Percentiles rank a stretch among this genome's conserved stretches.
phyloP scores from a whole-genome alignment of 2,797 vertebrate species.

The Rhinophrynus dorsalis region DNA sequence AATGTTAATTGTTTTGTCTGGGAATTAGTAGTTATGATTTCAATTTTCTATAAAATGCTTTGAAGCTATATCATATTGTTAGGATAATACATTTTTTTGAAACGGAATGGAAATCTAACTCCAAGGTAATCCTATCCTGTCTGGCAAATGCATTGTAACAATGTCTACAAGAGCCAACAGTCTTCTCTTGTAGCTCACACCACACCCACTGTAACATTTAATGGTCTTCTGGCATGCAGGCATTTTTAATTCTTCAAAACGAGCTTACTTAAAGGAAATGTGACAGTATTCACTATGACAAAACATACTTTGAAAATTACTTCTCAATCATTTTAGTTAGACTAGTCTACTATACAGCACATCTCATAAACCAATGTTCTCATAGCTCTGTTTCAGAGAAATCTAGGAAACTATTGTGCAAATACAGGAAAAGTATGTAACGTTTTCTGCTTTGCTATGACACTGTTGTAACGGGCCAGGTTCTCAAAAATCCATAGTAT shows the following conservation, averaged over 20 bases:
- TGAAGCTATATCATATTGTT: conserved; percentile 30
- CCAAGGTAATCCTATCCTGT: conserved; percentile 32
- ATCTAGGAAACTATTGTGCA: not conserved
- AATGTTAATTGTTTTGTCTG: conserved; percentile 21
- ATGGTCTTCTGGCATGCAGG: conserved; percentile 6
- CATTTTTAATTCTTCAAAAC: not conserved
- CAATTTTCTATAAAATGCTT: not conserved
- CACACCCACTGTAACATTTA: conserved; percentile 34
- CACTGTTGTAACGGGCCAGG: too few relatives aligned
- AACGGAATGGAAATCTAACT: conserved; percentile 22
- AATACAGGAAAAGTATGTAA: too few relatives aligned
- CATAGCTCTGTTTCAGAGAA: not conserved
- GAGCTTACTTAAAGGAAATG: not conserved
- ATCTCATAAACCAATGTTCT: not conserved
- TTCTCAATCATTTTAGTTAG: too few relatives aligned
- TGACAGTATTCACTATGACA: not conserved
- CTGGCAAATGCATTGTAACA: conserved; percentile 25
- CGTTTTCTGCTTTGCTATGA: too few relatives aligned
- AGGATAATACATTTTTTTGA: conserved; percentile 12
- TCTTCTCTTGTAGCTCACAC: conserved; percentile 24
- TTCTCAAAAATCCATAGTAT: too few relatives aligned
- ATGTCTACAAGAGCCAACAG: conserved; percentile 16
- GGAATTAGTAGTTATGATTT: conserved; percentile 3
- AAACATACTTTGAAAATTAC: not conserved
- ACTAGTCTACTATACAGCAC: too few relatives aligned